These are phyloP conservation scores for Enteromius radiatus DNA, from an alignment of 2,797 vertebrate genomes.

Conservation along the genomic window DNA sequence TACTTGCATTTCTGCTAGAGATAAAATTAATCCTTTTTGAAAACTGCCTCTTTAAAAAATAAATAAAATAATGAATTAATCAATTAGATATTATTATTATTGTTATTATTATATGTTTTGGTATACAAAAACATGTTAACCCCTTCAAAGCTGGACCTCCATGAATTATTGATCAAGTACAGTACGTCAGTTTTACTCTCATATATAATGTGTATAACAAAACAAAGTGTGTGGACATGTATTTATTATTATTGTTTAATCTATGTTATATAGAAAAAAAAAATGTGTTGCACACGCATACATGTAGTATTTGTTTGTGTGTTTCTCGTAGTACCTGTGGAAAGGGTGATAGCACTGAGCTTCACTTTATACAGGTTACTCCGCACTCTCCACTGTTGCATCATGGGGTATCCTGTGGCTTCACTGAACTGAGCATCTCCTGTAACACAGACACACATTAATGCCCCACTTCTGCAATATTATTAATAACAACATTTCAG, in stretches of 20 bases:
- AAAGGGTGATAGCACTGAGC: conserved; percentile 93
- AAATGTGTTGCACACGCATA: neutral
- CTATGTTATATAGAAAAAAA: neutral
- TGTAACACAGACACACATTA: conserved; percentile 61
- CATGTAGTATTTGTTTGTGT: neutral
- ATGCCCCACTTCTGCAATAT: neutral
- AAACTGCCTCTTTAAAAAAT: too few relatives aligned
- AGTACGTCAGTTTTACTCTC: neutral
- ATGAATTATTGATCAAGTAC: neutral
- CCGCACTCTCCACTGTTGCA: conserved; percentile 94
- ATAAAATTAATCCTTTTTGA: too few relatives aligned
- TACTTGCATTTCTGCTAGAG: too few relatives aligned
- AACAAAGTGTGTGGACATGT: neutral
- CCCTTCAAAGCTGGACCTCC: neutral
- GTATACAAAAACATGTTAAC: neutral
- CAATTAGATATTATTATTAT: neutral
- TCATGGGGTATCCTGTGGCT: conserved; percentile 95
- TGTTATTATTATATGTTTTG: neutral
- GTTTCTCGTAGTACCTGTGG: conserved; percentile 81
- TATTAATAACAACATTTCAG: neutral
- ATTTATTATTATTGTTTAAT: too few relatives aligned
- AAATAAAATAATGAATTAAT: too few relatives aligned
- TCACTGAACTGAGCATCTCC: conserved; percentile 93
- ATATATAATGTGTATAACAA: neutral
- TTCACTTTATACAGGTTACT: conserved; percentile 98